Base-by-base conservation (phyloP, 1,140 invertebrate species). In the Ceratina australensis region DNA sequence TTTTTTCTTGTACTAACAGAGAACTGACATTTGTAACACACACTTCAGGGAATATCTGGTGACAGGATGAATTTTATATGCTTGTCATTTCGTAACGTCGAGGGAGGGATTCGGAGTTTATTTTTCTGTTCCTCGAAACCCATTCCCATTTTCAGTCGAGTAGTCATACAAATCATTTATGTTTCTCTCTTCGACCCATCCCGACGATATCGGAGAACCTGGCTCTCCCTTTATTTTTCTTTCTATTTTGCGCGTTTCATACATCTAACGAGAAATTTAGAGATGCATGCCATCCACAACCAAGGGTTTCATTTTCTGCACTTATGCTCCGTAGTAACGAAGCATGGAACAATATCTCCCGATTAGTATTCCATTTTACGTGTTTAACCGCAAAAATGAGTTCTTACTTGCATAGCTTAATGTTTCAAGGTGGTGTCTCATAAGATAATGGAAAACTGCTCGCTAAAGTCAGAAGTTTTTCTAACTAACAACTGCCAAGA, bases 21-120 rank as follows among this genome's bases (percentile, higher is more conserved):
- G 67, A 86, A 81, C 75, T 85, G 80, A 88, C 77, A 84, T 78
- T 68, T 80, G 71, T 85, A 86, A 87, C 73, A 85, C 79, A 85
- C 78, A 80, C 79, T 86, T 82, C 66, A 86, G 89, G 89, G 88
- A 89, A 89, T 89, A 89, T 89, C 89, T 89, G 88, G 89, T 89
- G 88, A 82, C 89, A 82, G 76, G 71, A 78, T 87, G 77, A 75
- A 77, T 52, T 74, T 67, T 65, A 64, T 15, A 33, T 72, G n/a
- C 22, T 77, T 24, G 15, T 75, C 52, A 59, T 59, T 81, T 75
- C 20, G 54, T 15, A 24, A 42, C 33, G 10, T 10, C 5, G 33
- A 42, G 33, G 33, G 33, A 68, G 77, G 42, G 79, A 49, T 69
- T 68, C 47, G 63, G 54, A 78, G 52, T 56, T 80, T 50, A 42